Evolutionary conservation across 1,140 invertebrate genomes (phyloP).

Genomic region (Danaus melanippus): DNA sequence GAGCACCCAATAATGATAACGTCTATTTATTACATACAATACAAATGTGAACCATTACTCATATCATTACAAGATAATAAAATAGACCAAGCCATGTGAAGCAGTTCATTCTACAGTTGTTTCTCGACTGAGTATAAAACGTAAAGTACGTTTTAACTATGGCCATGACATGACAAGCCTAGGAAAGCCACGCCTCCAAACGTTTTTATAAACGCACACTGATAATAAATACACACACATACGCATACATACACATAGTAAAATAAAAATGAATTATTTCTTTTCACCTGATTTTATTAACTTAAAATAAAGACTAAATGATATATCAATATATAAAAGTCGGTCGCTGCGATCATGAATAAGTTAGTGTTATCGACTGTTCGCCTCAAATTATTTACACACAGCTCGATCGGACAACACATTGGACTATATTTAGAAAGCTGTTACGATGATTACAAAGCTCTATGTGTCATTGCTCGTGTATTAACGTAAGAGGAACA

Average conservation of each 20-base stretch:
- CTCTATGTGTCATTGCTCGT: too few species aligned
- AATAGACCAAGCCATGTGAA: too few species aligned
- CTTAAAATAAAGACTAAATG: too few species aligned
- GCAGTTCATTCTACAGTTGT: constrained; percentile 5
- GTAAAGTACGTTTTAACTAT: constrained; percentile 7
- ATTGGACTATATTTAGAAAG: constrained; percentile 22
- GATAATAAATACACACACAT: neutral
- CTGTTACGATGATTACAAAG: constrained; percentile 10
- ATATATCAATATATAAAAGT: constrained; percentile 31
- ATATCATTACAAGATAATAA: too few species aligned
- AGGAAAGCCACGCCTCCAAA: constrained; percentile 9
- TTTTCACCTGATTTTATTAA: too few species aligned
- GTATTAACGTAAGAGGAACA: too few species aligned
- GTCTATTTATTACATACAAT: too few species aligned
- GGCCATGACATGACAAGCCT: constrained; percentile 8
- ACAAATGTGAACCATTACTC: too few species aligned
- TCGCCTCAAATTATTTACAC: constrained; percentile 58
- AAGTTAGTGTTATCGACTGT: constrained; percentile 64
- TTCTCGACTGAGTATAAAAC: constrained; percentile 11
- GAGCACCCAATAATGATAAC: too few species aligned
- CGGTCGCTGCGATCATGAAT: constrained; percentile 53
- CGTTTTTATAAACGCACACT: too few species aligned
- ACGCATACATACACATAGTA: neutral
- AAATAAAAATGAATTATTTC: too few species aligned
- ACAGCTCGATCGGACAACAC: constrained; percentile 24